Percentiles rank a stretch among this genome's conserved stretches.
phyloP scores from a whole-genome alignment of 2,888 invertebrate species.

The Melieria omissa region DNA sequence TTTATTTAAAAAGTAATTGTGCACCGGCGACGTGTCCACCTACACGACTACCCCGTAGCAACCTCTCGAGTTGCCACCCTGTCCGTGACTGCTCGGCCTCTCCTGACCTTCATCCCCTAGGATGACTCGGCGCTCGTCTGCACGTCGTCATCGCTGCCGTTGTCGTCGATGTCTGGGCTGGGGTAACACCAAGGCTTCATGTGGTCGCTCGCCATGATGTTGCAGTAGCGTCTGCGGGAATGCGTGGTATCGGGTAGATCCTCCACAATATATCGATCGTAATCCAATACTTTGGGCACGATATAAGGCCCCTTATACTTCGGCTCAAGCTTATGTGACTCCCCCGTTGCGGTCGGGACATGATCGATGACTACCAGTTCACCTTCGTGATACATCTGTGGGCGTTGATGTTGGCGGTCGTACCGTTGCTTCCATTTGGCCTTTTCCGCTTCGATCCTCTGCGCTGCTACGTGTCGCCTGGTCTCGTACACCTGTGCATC shows the following conservation, averaged over 20 bases:
- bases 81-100: no score
- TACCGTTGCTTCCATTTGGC: constrained; percentile 5
- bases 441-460: background rate
- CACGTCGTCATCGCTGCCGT: no score
- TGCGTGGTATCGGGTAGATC: constrained; percentile 28
- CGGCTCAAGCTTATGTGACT: constrained; percentile 37
- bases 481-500: background rate
- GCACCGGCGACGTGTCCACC: no score
- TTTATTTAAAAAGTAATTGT: no score
- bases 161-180: no score
- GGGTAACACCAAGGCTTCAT: constrained; percentile 37
- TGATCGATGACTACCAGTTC: constrained; percentile 10
- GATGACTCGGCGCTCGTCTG: no score
- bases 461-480: background rate
- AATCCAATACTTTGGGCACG: constrained; percentile 28
- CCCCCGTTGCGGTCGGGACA: constrained; percentile 33
- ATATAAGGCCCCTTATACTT: constrained; percentile 38
- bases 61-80: no score
- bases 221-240: constrained; percentile 29
- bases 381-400: background rate
- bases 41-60: no score
- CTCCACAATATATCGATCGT: constrained; percentile 37
- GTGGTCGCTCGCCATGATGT: constrained; percentile 35
- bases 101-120: no score
- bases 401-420: background rate